Base-by-base conservation (phyloP, 2,797 vertebrate genomes). In the Podargus strigoides region DNA sequence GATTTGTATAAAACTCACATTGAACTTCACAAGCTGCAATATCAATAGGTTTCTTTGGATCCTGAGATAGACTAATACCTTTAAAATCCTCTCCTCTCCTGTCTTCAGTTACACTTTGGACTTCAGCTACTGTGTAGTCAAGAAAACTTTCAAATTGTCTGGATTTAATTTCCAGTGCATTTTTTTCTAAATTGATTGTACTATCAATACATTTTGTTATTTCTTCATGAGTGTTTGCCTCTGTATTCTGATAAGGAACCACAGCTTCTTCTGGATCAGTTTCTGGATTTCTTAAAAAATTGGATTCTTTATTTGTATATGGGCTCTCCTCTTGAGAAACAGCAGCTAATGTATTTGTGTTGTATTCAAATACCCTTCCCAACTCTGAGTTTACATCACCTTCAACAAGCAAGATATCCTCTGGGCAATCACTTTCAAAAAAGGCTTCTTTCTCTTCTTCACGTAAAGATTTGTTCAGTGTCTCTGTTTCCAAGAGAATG, bases 121-220 rank as follows among this genome's bases (percentile, higher is more conserved):
- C 53, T 76, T 87, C 32, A 27, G 26, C 30, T 82, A 16, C 44
- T 26, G 53, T 17, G 34, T 77, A 91, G 76, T 82, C 86, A 72
- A 41, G 84, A 23, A 88, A 94, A 58, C 28, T 89, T 93, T 90
- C 90, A 58, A 14, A 85, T 49, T 97, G 89, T 53, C 63, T 93
- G 59, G 93, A 93, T 90, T 97, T 97, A 8, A 96, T 96, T 98
- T 97, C 96, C 76, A 96, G 56, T 60, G 94, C 87, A 85, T 74
- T 89, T 83, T 85, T 95, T 95, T 95, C 97, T 73, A 97, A 74
- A 53, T 90, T 93, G 60, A 66, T 41, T 30, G 93, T 50, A 87
- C 81, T 96, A 36, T 39, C 93, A 32, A 91, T 92, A 41, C 96
- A 74, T 68, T 92, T 94, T 52, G 85, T 87, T 82, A 94, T 94